Base-by-base conservation (phyloP, 2,888 invertebrate species). In the Drosophila lutescens region DNA sequence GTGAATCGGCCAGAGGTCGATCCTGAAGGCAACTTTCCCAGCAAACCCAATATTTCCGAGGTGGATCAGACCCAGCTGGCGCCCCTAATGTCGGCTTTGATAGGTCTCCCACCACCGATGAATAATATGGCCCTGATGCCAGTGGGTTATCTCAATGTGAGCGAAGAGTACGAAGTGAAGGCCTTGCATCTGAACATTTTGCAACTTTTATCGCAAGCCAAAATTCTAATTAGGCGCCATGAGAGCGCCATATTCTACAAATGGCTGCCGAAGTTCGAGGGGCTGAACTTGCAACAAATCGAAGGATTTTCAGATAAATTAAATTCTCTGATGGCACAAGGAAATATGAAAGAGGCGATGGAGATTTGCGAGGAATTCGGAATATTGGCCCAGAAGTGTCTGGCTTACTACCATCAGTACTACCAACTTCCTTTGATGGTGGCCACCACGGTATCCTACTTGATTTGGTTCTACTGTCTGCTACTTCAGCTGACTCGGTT, bases 61-160 rank as follows among this genome's bases (percentile, higher is more conserved):
- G 92, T 98, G 13, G 94, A 96, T 67, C 98, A 99, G 94, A 97
- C 96, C 23, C 98, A 99, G 92, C 93, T 99, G 74, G 95, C 98
- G 20, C 96, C 99, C 0, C 92, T 99, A 6, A 96, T 99, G 94
- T 94, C 99, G 0, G 94, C 96, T 9, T 92, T 99, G 51, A 93
- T 98, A 57, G 98, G 98, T 4, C 94, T 96, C 61, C 94, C 97
- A 41, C 95, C 97, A 67, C 99, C 99, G 30, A 95, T 96, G 56
- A 98, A 99, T 92, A 98, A 90, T 66, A 85, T 90, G 54, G 92
- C 92, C 9, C 75, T 79, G 8, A 55, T 92, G 32, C 92, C 91
- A 0, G 50, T 43, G 38, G 81, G 81, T 7, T 61, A 80, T 12
- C 74, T 91, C 23, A 84, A 91, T 55, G 89, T 84, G 12, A 79